Base-by-base conservation (phyloP, 2,797 vertebrate genomes). In the Triplophysa bombifrons region DNA sequence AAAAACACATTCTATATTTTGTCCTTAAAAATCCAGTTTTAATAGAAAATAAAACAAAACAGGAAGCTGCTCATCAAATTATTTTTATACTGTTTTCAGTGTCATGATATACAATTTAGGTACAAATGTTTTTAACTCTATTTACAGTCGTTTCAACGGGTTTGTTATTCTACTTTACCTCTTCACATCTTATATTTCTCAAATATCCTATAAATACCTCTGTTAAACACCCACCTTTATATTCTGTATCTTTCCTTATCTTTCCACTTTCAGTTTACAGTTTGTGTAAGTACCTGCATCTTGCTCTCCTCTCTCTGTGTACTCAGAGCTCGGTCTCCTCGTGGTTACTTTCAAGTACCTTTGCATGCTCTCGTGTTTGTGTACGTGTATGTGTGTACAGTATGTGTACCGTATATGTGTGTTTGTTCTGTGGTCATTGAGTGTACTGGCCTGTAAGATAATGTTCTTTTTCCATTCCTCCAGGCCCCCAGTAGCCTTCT, bases 401-500 rank as follows among this genome's bases (percentile, higher is more conserved):
- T 63, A 61, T 48, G 19, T 58, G 34, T 66, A 46, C 41, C 11
- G 5, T n/a, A 20, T 71, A 65, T 75, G 19, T 65, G 25, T 80
- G 50, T 46, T 46, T 85, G 20, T 84, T 34, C 5, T 72, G 16
- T 48, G n/a, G 70, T 41, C 46, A n/a, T 27, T 25, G 6, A 58
- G 55, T 38, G 19, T 56, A 25, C 64, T 74, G 34, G 20, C 25
- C 44, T 76, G 81, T 66, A 64, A 83, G 83, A 74, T 67, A 61
- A 87, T 69, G 8, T 13, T 85, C 44, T 85, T 64, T 88, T 48
- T 88, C 74, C 72, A 66, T 87, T 68, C 64, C 69, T 84, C 38
- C 85, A 98, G 97, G 97, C 96, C 87, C 96, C 96, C 0, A 96
- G 96, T 89, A 95, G 96, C 91, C 95, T 98, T 85, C 93, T 98